Conservation (phyloP, 2,888 invertebrate genomes). For the Drosophila nr. medialis region DNA sequence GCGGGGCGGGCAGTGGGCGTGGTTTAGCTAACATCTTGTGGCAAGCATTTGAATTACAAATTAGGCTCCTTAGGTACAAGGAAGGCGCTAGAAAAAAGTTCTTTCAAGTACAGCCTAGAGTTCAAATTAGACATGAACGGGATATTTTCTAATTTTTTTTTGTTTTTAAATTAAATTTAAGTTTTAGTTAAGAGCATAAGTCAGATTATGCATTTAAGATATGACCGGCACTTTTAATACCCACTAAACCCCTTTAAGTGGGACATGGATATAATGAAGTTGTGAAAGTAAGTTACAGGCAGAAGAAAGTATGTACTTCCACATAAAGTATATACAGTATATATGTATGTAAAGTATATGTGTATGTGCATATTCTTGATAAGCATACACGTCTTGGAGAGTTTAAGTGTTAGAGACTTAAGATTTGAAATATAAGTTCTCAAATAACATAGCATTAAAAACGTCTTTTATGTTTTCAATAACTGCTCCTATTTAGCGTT, state of each 20-base stretch:
- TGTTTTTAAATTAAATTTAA: background rate
- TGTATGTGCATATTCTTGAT: background rate
- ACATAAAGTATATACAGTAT: background rate
- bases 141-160: background rate
- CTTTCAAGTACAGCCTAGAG: background rate
- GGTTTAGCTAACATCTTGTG: conserved; percentile 8
- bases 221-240: background rate
- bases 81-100: background rate
- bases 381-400: background rate
- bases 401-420: background rate
- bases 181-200: background rate
- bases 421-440: background rate
- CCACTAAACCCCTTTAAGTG: background rate
- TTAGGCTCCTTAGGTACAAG: conserved; percentile 21
- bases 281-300: background rate
- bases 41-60: conserved; percentile 52
- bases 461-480: background rate
- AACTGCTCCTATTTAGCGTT: background rate
- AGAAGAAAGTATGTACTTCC: background rate
- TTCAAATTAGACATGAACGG: background rate
- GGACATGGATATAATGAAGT: background rate
- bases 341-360: background rate
- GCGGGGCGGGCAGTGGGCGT: conserved; percentile 18
- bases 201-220: background rate
- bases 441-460: background rate